Evolutionary conservation across 1,140 invertebrate genomes (phyloP).

Genomic region (Tenebrio molitor): DNA sequence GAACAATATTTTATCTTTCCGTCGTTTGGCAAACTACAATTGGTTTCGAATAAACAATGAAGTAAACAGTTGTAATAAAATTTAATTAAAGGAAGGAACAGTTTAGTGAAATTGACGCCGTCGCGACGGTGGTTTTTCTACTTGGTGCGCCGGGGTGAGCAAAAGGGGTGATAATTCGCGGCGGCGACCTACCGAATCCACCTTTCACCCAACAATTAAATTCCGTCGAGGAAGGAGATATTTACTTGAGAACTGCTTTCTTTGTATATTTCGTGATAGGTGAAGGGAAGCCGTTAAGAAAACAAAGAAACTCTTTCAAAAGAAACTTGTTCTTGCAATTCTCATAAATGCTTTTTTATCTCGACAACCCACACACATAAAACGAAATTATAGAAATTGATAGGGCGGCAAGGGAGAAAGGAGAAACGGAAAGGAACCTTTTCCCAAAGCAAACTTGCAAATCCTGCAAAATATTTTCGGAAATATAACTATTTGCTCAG

Average conservation of each 20-base stretch:
- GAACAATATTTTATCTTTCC: too few species aligned
- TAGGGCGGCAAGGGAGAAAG: neutral
- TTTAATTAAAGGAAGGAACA: too few species aligned
- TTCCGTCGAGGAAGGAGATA: neutral
- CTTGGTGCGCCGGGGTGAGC: too few species aligned
- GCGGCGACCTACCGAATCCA: conserved; percentile 8
- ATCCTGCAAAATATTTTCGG: too few species aligned
- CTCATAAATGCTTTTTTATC: conserved; percentile 34
- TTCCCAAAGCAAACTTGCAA: too few species aligned
- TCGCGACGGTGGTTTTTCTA: too few species aligned
- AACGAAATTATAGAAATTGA: conserved; percentile 34
- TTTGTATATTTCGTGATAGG: conserved; percentile 31
- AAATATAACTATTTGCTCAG: too few species aligned
- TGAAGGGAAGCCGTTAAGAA: conserved; percentile 24
- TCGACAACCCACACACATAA: conserved; percentile 24
- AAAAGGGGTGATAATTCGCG: conserved; percentile 10
- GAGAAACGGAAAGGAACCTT: neutral
- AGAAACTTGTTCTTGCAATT: conserved; percentile 11
- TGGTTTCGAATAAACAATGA: too few species aligned
- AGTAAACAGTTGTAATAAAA: too few species aligned
- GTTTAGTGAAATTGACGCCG: too few species aligned
- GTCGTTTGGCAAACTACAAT: too few species aligned
- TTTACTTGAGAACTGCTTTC: conserved; percentile 18
- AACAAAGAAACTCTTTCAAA: conserved; percentile 13
- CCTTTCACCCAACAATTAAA: conserved; percentile 29